These are phyloP conservation scores for Dicrostonyx torquatus DNA, from an alignment of 2,797 vertebrate genomes.

Conservation along the genomic window DNA sequence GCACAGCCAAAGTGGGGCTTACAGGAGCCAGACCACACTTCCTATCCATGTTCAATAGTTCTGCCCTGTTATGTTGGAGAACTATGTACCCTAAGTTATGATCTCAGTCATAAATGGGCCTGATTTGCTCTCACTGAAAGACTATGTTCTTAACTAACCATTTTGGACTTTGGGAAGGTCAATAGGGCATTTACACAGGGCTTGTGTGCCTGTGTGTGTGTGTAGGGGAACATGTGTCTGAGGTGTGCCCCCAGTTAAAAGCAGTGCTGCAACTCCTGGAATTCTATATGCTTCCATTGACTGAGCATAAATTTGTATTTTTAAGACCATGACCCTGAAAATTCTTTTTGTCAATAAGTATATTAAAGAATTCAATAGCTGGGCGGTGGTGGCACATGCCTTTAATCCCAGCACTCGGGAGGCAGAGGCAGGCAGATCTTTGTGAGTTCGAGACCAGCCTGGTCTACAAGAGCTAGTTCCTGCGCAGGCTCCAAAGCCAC, in stretches of 20 bases:
- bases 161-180: not conserved
- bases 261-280: not conserved
- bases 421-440: no score
- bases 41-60: not conserved
- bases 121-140: not conserved
- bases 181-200: not conserved
- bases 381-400: no score
- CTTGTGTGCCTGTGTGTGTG: not conserved
- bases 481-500: no score
- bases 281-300: conserved; percentile 15
- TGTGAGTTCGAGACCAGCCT: no score
- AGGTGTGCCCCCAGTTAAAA: not conserved
- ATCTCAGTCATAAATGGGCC: not conserved
- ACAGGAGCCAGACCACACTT: not conserved
- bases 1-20: not conserved
- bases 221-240: not conserved
- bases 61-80: not conserved
- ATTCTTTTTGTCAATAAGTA: conserved; percentile 17
- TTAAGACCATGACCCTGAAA: conserved; percentile 10
- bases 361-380: conserved; percentile 41
- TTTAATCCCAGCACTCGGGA: no score
- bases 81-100: not conserved
- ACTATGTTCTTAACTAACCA: not conserved
- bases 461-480: no score
- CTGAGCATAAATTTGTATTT: conserved; percentile 9